Percentiles rank a stretch among this genome's conserved stretches.
Conservation (phyloP, 2,888 invertebrate species). For the Phortica okadai region DNA sequence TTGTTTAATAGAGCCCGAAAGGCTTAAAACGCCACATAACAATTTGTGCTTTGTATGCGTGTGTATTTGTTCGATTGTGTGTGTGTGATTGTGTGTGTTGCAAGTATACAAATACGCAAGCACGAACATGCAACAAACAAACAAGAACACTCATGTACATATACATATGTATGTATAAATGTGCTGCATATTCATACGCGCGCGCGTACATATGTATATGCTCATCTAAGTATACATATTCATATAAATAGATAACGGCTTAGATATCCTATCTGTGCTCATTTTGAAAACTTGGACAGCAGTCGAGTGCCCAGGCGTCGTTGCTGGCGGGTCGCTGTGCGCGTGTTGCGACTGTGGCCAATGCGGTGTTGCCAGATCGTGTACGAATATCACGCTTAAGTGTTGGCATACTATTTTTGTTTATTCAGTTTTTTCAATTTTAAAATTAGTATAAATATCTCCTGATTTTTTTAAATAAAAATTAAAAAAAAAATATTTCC, state of each 20-base stretch:
- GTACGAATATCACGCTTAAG: no score
- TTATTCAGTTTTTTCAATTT: no score
- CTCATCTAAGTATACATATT: not conserved
- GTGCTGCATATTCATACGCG: no score
- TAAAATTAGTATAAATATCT: no score
- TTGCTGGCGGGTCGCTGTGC: not conserved
- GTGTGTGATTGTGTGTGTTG: not conserved
- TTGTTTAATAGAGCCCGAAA: slow-evolving; percentile 61
- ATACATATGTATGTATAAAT: no score
- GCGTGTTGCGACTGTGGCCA: no score
- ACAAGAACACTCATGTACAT: not conserved
- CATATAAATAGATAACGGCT: not conserved
- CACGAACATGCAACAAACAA: not conserved
- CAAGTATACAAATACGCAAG: not conserved
- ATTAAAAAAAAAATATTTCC: no score
- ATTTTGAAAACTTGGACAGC: no score
- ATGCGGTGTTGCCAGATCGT: no score
- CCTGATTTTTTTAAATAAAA: no score
- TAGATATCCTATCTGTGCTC: no score
- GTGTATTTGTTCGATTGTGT: not conserved
- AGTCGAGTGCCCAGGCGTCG: not conserved
- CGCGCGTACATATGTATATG: not conserved
- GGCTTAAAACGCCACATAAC: slow-evolving; percentile 47
- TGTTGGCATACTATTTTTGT: no score
- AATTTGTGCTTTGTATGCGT: slow-evolving; percentile 19